These are phyloP conservation scores for Momotus momota DNA, from an alignment of 2,797 vertebrate species.

Conservation along the genomic window DNA sequence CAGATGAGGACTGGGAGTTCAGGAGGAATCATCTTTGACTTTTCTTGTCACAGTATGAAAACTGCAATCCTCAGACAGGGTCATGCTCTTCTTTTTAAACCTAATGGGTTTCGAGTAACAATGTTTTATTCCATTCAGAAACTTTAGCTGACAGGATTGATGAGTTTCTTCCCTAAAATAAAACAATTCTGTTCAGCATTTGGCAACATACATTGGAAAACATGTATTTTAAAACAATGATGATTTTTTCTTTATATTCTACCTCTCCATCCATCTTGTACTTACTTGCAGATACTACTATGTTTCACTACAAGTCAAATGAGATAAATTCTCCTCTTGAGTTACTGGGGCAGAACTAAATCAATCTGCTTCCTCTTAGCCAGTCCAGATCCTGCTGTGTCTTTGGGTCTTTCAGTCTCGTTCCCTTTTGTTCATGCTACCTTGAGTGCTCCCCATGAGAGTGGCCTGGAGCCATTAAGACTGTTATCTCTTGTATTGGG, in stretches of 20 bases:
- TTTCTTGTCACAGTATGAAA: neutral
- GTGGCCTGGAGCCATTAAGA: constrained; percentile 55
- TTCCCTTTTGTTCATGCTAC: constrained; percentile 43
- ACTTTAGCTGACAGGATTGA: neutral
- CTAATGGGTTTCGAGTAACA: neutral
- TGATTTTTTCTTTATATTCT: neutral
- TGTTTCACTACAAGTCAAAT: neutral
- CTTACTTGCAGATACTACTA: neutral
- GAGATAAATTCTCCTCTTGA: neutral
- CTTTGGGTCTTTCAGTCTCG: constrained; percentile 17
- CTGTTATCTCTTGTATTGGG: constrained; percentile 46
- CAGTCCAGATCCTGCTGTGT: constrained; percentile 16
- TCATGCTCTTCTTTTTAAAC: neutral
- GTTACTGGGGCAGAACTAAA: constrained; percentile 33
- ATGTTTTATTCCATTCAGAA: neutral
- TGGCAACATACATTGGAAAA: neutral
- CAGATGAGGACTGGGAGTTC: neutral
- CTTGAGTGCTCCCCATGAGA: constrained; percentile 54
- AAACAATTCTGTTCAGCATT: neutral
- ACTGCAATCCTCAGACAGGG: neutral
- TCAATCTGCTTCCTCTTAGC: constrained; percentile 31
- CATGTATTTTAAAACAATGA: neutral
- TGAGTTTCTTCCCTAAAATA: neutral
- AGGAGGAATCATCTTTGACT: neutral
- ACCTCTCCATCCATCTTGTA: neutral